Evolutionary conservation across 2,113 vertebrate species (phyloP), one percentile per base, ranked within the genome.

Genomic region (Amazona vittata): DNA sequence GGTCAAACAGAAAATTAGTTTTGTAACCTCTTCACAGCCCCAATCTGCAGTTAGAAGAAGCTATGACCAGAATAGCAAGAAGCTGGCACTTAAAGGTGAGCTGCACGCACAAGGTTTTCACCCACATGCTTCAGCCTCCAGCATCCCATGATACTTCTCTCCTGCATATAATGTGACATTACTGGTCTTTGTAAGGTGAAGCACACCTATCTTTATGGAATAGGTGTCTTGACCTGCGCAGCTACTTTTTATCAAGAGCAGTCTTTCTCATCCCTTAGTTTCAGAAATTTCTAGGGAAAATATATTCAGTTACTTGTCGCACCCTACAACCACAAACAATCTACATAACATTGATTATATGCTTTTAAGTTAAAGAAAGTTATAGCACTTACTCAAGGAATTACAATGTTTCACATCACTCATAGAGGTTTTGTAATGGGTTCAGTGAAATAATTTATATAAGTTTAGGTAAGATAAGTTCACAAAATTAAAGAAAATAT

Each of bases 1-100:
- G 70, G 44, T 82, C 52, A 85, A 82, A 87, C 4, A 85, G 26
- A 55, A 94, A 95, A 94, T 87, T 77, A 88, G 26, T 86, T 92
- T 47, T 57, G n/a, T 74, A 68, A 83, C 93, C 59, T 59, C 31
- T 57, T 76, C 55, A 85, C 28, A 75, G 35, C 52, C 44, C 3
- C 7, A 64, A 2, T 44, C 10, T 71, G 64, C 22, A 64, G 43
- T 39, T 71, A 87, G 64, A 79, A 94, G 87, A 78, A 76, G 20
- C 57, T 60, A 31, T 47, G 64, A 64, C 6, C 26, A 33, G 60
- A 86, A 64, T 6, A 86, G 60, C 25, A 68, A 81, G 31, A 68
- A 6, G 11, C 6, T 81, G 44, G 19, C 71, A 83, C 83, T 12
- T 37, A 46, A 69, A 92, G 9, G 39, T 86, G 69, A 70, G 46